Base-by-base conservation (phyloP, 2,888 invertebrate genomes). In the Synergus gifuensis region DNA sequence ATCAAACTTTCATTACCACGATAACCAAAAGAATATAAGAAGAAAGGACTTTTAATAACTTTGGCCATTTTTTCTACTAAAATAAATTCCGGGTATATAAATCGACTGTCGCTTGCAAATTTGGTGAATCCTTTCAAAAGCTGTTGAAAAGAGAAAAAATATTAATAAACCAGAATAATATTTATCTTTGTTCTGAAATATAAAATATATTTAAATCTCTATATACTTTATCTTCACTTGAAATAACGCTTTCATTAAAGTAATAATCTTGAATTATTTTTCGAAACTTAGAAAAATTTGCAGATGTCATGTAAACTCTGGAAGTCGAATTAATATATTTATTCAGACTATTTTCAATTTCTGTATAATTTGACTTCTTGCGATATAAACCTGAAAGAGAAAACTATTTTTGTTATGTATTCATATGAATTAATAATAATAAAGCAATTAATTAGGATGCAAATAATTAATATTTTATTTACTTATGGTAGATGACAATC, bases 321-420 rank as follows among this genome's bases (percentile, higher is more conserved):
- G 73, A 16, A 36, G 73, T 73, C 8, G 73, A 73, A 16, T 73
- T 54, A 18, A 73, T 73, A 73, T 54, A 73, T 36, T 36, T 40
- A 11, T 73, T 40, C 4, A 73, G 36, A 18, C 49, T 54, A 2
- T n/a, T 5, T 54, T 49, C 4, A n/a, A 73, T 73, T 40, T 7
- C 4, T 16, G 40, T 12, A 11, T 73, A 73, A 40, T 73, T 4
- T 14, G 4, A n/a, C 7, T 36, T 28, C 36, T 18, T 73, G 12
- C 5, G 9, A 36, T 73, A 73, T 40, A 58, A 54, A 1, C 28
- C 73, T 73, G n/a, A 58, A 54, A 73, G 4, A 4, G 14, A 1
- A 1, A 40, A 73, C 4, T 14, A 67, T 42, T 7, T 67, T 14
- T 2, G 14, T 22, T 7, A 67, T 16, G 0, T 16, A 16, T 42